These are phyloP conservation scores for Periophthalmodon schlosseri DNA, from an alignment of 2,113 vertebrate genomes.

Conservation along the genomic window DNA sequence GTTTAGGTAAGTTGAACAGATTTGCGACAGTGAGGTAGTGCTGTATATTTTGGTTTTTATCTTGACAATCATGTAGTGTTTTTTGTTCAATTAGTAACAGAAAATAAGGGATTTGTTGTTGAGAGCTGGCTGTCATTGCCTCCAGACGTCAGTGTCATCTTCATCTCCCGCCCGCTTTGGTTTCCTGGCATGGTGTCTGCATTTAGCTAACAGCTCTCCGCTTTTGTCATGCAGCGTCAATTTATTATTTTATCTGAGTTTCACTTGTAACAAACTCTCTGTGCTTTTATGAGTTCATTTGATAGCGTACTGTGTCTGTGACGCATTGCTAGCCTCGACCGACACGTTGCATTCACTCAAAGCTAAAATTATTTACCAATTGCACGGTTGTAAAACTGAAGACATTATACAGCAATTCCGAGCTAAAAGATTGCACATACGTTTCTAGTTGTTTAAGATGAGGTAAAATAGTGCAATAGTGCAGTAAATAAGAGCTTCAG, in stretches of 20 bases:
- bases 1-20: background rate
- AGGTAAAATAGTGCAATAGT: background rate
- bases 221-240: background rate
- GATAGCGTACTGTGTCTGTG: background rate
- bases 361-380: no score
- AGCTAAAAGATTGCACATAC: no score
- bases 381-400: no score
- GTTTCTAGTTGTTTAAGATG: no score
- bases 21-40: background rate
- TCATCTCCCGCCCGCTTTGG: conserved; percentile 15
- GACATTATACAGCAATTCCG: no score
- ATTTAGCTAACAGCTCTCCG: conserved; percentile 4
- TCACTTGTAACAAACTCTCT: background rate
- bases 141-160: conserved; percentile 13
- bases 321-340: background rate
- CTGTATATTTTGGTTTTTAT: background rate
- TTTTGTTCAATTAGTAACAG: conserved; percentile 3
- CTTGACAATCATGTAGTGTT: background rate
- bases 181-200: conserved; percentile 7
- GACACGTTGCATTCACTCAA: background rate
- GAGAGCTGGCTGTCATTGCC: conserved; percentile 2
- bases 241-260: background rate
- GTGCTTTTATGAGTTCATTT: background rate
- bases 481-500: background rate
- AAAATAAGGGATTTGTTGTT: background rate